Evolutionary conservation across 2,797 vertebrate genomes (phyloP), one percentile per base, ranked within the genome.

Genomic region (Pipistrellus pipistrellus): DNA sequence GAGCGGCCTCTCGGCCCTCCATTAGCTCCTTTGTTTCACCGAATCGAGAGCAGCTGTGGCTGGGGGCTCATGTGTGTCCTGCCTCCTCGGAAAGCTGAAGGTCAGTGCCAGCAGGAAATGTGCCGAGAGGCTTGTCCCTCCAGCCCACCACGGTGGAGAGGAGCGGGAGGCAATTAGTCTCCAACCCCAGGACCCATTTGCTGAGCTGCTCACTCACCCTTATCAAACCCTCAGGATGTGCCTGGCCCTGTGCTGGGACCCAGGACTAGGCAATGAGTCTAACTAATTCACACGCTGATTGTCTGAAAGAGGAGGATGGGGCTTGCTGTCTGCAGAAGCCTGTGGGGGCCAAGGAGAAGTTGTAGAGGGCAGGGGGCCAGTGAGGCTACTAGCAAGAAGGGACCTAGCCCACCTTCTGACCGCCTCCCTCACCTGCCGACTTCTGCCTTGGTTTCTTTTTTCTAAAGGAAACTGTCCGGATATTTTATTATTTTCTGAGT

Each of bases 31-130:
- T 59, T 85, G 57, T 92, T 82, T 64, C 59, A 71, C 27, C 84
- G 86, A 81, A 68, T 57, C 13, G 12, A 80, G 84, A 94, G 89
- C 75, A 92, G 83, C 96, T 88, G 62, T 32, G 13, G 85, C 83
- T 55, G 18, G 68, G 6, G 53, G 20, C 5, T 25, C 69, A 18
- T 78, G 53, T 18, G 76, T 20, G 38, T 83, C 27, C 48, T 15
- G 55, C 48, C 20, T 69, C 72, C 44, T 91, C 48, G 12, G 30
- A 59, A 48, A 76, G 41, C 35, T 27, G 53, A 95, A 92, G 75
- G 89, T 71, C 75, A 83, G 84, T 66, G 86, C 17, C 13, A 32
- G 59, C 71, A 18, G 76, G 85, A 88, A 73, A 59, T 14, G n/a
- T 14, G 46, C 14, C 20, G 57, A 75, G 75, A 68, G 90, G 73